Base-by-base conservation (phyloP, 2,113 vertebrate species). In the Ellobius talpinus region DNA sequence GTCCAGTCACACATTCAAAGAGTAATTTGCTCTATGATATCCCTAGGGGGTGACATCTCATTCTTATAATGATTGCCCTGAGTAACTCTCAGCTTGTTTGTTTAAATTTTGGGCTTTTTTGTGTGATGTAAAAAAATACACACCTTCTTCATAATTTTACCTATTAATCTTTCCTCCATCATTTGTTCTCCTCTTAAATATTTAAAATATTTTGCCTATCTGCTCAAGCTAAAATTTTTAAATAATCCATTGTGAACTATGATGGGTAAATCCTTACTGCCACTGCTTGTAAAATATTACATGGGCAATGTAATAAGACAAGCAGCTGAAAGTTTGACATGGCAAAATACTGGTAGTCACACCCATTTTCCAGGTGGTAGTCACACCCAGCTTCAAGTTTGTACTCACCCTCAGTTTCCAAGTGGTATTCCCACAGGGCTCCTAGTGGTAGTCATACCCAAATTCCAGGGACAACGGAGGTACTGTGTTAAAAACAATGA, bases 21-120 rank as follows among this genome's bases (percentile, higher is more conserved):
- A 93, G 42, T 52, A 72, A 91, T 93, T 94, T 95, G 24, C 84
- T 87, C 58, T 79, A 17, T 70, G 52, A 70, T 82, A 87, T 68
- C n/a, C 12, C 0, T 86, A 24, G 16, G 39, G 63, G 63, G 24
- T 89, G 9, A 86, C 3, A 39, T 68, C 23, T 85, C 85, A 7
- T 92, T 82, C 55, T 8, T 26, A 1, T 13, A 19, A 21, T 52
- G 42, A 88, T 66, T 73, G 68, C 5, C 94, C 2, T 31, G 65
- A 58, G 47, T 23, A 89, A 50, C 16, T 65, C 52, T 24, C 10
- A 70, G 50, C 36, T 87, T 39, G 31, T 0, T 17, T 3, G 65
- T 85, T 90, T 92, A 8, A 74, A 81, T 78, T 65, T 45, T 36
- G 7, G 1, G 39, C 55, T 68, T 65, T 84, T 92, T 87, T 47